Conservation (phyloP, 2,888 invertebrate genomes). For the Lasiommata megera region DNA sequence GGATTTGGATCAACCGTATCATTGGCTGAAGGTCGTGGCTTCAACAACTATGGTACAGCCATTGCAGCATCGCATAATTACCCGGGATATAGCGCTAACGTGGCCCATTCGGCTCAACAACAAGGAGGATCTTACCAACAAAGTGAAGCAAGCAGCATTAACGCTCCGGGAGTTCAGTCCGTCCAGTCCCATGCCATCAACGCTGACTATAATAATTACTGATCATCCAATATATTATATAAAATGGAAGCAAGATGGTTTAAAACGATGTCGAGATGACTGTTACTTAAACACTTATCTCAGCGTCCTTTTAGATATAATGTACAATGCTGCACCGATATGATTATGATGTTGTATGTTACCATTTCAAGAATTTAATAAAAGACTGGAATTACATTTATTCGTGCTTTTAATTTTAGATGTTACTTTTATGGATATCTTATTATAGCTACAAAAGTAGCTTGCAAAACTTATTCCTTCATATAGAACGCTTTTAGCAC, state of each 20-base stretch:
- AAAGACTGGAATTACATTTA: background rate
- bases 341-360: background rate
- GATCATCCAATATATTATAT: background rate
- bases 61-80: slow-evolving; percentile 55
- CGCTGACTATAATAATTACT: slow-evolving; percentile 48
- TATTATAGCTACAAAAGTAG: too few relatives aligned
- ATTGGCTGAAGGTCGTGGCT: slow-evolving; percentile 44
- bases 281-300: slow-evolving; percentile 52
- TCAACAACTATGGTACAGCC: slow-evolving; percentile 43
- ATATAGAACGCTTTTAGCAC: too few relatives aligned
- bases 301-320: slow-evolving; percentile 45
- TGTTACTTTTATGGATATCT: too few relatives aligned
- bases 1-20: slow-evolving; percentile 46
- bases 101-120: slow-evolving; percentile 56
- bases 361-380: background rate
- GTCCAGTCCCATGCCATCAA: slow-evolving; percentile 56
- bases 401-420: background rate
- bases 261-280: slow-evolving; percentile 61
- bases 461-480: too few relatives aligned
- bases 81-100: slow-evolving; percentile 51
- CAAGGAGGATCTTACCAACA: slow-evolving; percentile 46
- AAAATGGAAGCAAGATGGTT: too few relatives aligned
- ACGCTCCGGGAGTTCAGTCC: slow-evolving; percentile 57
- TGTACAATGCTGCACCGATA: too few relatives aligned
- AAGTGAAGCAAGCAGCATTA: slow-evolving; percentile 57